Base-by-base conservation (phyloP, 2,113 vertebrate genomes). In the Mesembrinibis cayennensis region DNA sequence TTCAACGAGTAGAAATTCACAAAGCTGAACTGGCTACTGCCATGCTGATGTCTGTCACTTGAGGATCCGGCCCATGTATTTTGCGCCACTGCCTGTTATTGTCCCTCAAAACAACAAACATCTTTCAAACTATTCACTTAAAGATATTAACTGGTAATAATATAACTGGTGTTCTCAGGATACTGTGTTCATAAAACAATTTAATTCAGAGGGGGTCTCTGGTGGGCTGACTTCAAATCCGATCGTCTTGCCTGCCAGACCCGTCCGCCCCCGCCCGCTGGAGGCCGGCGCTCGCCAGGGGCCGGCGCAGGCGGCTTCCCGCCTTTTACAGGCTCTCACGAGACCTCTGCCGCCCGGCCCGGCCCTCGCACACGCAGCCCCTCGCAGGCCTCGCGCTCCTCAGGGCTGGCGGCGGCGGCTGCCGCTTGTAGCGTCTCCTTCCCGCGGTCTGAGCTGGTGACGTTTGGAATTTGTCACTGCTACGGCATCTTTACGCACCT, bases 71-170 rank as follows among this genome's bases (percentile, higher is more conserved):
- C 26, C 50, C 38, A 1, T 6, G 44, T 6, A 0, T 22, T 53
- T 23, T 5, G 32, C 49, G 38, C 71, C 20, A 15, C 52, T 67
- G 29, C 61, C 50, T 12, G 1, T 29, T 7, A 0, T 6, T 32
- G 38, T 16, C 23, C 58, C 44, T 70, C 23, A 42, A 8, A 61
- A 32, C 13, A 38, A 19, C 13, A 11, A 22, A 8, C 2, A 0
- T 42, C 42, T 47, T 49, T 21, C 50, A 47, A 12, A 5, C n/a
- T 8, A 1, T 9, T 4, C 22, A 3, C 40, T 16, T 26, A 2
- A 13, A 21, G 4, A 9, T 0, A 2, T 18, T 44, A 50, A 8
- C 0, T 3, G 2, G 2, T 2, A 3, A 1, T 3, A 40, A 2
- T 12, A 2, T 1, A 21, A 42, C 36, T 15, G 38, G 6, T 34